Base-by-base conservation (phyloP, 2,113 vertebrate species). In the Noturus placidus region DNA sequence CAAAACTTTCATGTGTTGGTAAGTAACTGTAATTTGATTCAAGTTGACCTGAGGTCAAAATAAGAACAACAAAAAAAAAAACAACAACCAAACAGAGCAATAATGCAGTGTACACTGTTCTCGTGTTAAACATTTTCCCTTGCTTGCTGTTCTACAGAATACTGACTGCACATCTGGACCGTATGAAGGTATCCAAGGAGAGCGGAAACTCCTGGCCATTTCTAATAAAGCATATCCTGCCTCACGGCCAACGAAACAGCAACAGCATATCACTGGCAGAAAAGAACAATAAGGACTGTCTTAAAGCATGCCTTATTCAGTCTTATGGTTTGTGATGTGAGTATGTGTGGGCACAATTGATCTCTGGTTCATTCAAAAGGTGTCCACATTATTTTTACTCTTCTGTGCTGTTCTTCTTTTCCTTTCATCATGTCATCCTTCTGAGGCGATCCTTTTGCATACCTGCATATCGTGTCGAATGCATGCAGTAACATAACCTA, bases 281-380 rank as follows among this genome's bases (percentile, higher is more conserved):
- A 96, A 92, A 95, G 95, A 96, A 96, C 93, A 94, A 90, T 92
- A 91, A 94, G 91, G 96, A 97, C 97, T 95, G 96, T 97, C 95
- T 97, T 96, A 97, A 82, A 96, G 97, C 97, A 99, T 98, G 98
- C 97, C 97, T 99, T 98, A 97, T 97, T 95, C 96, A 97, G 96
- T 96, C 96, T 97, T 93, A 94, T 82, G 76, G 70, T 90, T 22
- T 95, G 93, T 96, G 96, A 96, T 95, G 93, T 96, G 96, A 96
- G 94, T 94, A 96, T 95, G 95, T 95, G 95, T 96, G 96, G 96
- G 95, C 92, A 93, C 91, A 96, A 94, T 95, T 94, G 92, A 97
- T 95, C 96, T 96, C 96, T 96, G 95, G 94, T 91, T 87, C 91
- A 91, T 92, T 93, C 85, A 95, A 95, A 96, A 95, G 96, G 97